phyloP scores from a whole-genome alignment of 2,888 invertebrate genomes.

The Pristionchus japonicus region DNA sequence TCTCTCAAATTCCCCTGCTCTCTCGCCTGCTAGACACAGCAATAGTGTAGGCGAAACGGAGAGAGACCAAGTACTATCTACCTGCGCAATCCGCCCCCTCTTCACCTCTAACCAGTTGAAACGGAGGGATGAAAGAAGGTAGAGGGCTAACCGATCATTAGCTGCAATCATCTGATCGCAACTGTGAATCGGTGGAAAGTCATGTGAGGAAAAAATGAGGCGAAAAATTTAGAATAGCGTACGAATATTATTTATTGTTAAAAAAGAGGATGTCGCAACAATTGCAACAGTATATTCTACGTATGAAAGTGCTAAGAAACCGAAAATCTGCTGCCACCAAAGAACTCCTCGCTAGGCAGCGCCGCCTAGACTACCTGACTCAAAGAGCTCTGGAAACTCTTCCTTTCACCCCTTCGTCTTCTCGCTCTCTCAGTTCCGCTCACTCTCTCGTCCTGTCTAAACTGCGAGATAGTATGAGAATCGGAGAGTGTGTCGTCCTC shows the following conservation, averaged over 20 bases:
- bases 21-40: background rate
- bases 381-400: background rate
- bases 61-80: too few species aligned
- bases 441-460: background rate
- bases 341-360: background rate
- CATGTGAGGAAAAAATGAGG: background rate
- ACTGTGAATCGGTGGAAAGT: too few species aligned
- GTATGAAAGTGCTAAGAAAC: background rate
- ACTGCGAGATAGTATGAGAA: background rate
- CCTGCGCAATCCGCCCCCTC: background rate
- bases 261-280: too few species aligned
- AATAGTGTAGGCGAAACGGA: background rate
- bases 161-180: background rate
- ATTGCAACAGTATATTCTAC: too few species aligned
- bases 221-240: background rate
- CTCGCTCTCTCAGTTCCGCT: background rate
- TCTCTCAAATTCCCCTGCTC: background rate
- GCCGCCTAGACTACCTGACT: background rate
- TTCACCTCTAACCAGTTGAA: background rate
- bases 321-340: background rate
- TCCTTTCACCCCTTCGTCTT: background rate
- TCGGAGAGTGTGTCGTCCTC: background rate
- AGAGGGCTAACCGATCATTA: background rate
- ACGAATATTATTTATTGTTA: too few species aligned
- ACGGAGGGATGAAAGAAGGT: background rate